These are phyloP conservation scores for Halyomorpha halys DNA, from an alignment of 1,140 invertebrate species.

Conservation along the genomic window DNA sequence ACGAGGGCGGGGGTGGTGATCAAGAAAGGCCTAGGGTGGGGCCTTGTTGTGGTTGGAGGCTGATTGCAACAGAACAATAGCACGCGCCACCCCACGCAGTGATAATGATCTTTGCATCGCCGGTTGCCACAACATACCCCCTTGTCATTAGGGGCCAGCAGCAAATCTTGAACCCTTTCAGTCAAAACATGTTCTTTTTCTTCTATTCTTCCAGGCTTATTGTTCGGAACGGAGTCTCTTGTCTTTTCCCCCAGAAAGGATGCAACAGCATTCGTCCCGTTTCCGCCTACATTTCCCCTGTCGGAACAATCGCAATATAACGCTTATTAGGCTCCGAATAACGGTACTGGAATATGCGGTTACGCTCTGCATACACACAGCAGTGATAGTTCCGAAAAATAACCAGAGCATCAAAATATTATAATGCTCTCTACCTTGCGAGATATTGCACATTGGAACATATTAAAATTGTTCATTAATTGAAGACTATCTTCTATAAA, in stretches of 20 bases:
- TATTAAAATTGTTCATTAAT: too few species aligned
- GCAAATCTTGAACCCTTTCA: slow-evolving; percentile 9
- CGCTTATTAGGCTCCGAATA: too few species aligned
- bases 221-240: slow-evolving; percentile 1
- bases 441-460: too few species aligned
- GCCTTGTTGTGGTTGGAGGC: background rate
- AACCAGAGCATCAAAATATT: too few species aligned
- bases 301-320: too few species aligned
- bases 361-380: too few species aligned
- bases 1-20: background rate
- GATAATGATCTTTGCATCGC: slow-evolving; percentile 10
- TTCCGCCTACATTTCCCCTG: too few species aligned
- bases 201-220: background rate
- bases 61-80: slow-evolving; percentile 10
- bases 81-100: slow-evolving; percentile 4
- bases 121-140: slow-evolving; percentile 7
- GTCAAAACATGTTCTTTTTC: slow-evolving; percentile 10
- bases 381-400: too few species aligned
- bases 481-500: too few species aligned
- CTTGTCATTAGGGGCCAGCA: slow-evolving; percentile 6
- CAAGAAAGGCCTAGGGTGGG: background rate
- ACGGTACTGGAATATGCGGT: too few species aligned
- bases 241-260: background rate
- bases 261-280: background rate
- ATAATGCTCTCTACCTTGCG: too few species aligned